Conservation (phyloP, 2,888 invertebrate genomes). For the Lasioglossum morio region DNA sequence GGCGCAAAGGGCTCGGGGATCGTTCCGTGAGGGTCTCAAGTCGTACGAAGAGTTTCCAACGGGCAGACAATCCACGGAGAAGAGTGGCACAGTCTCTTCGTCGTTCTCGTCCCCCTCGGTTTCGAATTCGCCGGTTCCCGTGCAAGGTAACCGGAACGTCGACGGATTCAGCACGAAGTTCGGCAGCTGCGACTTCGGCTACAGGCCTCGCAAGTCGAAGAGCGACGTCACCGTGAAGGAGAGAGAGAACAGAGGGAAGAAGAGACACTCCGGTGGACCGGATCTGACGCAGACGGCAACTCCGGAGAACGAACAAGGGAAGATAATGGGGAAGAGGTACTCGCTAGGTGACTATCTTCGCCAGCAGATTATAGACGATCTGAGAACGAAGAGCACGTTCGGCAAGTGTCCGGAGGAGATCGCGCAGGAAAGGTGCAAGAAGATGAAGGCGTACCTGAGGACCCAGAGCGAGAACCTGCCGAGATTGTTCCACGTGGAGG, state of each 20-base stretch:
- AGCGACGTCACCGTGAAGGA: conserved; percentile 74
- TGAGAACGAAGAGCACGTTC: conserved; percentile 59
- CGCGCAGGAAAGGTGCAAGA: conserved; percentile 74
- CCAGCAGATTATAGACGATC: conserved; percentile 78
- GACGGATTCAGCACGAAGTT: conserved; percentile 80
- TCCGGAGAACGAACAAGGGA: conserved; percentile 19
- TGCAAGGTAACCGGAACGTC: conserved; percentile 73
- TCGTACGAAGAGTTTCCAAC: conserved; percentile 73
- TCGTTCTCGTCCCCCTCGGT: conserved; percentile 41
- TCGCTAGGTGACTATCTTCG: conserved; percentile 78
- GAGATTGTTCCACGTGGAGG: conserved; percentile 49
- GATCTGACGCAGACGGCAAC: conserved; percentile 17
- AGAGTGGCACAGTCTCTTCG: conserved; percentile 22
- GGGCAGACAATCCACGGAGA: not conserved
- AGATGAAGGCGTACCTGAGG: conserved; percentile 75
- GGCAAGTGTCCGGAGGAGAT: conserved; percentile 72
- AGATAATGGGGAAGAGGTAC: conserved; percentile 67
- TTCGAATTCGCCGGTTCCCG: conserved; percentile 4
- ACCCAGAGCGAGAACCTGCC: conserved; percentile 65
- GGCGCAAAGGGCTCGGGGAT: conserved; percentile 80
- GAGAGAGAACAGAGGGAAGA: conserved; percentile 48
- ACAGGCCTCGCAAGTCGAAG: conserved; percentile 76
- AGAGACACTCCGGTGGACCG: conserved; percentile 69
- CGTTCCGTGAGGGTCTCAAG: conserved; percentile 76
- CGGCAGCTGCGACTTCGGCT: conserved; percentile 67